These are phyloP conservation scores for Tethea ocularis DNA, from an alignment of 2,888 invertebrate genomes.

Conservation along the genomic window DNA sequence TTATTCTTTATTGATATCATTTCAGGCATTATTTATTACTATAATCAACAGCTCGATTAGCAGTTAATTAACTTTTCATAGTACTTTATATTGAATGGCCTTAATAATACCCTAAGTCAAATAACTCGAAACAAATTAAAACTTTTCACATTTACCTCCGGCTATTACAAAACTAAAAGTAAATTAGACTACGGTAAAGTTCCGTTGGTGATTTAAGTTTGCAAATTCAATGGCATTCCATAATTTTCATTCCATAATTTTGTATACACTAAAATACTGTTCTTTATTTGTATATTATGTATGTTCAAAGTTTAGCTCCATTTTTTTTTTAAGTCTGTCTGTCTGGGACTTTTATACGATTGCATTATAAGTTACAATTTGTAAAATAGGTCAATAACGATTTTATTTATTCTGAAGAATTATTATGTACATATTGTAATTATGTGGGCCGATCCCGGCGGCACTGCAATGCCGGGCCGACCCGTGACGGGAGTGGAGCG, in stretches of 20 bases:
- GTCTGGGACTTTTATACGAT: too few relatives aligned
- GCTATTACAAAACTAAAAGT: not conserved
- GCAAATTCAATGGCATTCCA: not conserved
- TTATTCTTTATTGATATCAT: too few relatives aligned
- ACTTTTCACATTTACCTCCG: not conserved
- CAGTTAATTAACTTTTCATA: too few relatives aligned
- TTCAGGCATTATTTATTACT: too few relatives aligned
- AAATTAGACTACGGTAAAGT: not conserved
- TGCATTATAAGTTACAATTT: too few relatives aligned
- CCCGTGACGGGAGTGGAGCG: slow-evolving; percentile 20
- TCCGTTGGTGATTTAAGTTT: not conserved
- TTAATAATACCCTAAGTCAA: not conserved
- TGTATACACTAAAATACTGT: not conserved
- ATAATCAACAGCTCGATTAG: too few relatives aligned
- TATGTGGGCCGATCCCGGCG: too few relatives aligned
- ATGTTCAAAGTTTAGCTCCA: not conserved
- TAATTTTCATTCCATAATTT: not conserved
- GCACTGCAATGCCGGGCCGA: slow-evolving; percentile 20
- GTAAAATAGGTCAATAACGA: too few relatives aligned
- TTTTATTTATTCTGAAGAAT: too few relatives aligned
- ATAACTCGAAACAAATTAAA: not conserved
- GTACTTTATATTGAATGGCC: too few relatives aligned
- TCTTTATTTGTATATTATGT: not conserved
- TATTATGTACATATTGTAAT: too few relatives aligned
- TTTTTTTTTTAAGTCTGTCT: not conserved